These are phyloP conservation scores for Tachyglossus aculeatus DNA, from an alignment of 2,797 vertebrate species.

Conservation along the genomic window DNA sequence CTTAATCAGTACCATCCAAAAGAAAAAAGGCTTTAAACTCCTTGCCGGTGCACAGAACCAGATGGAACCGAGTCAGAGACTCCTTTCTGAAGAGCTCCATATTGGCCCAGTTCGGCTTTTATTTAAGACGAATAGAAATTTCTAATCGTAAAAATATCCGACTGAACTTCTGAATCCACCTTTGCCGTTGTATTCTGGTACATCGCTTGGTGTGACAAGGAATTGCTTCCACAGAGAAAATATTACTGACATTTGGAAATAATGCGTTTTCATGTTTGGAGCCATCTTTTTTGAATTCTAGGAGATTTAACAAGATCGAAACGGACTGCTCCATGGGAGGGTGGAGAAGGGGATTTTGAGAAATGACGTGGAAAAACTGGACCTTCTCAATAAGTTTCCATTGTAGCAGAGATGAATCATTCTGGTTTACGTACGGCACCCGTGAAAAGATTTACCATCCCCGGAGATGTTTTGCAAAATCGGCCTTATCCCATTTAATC, in stretches of 20 bases:
- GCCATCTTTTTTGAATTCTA: not conserved
- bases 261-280: not conserved
- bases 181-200: slow-evolving; percentile 7
- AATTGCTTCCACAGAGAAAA: slow-evolving; percentile 38
- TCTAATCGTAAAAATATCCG: not conserved
- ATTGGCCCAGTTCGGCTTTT: not conserved
- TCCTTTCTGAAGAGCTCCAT: no score
- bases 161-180: slow-evolving; percentile 1
- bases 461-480: not conserved
- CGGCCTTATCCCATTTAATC: not conserved
- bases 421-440: not conserved
- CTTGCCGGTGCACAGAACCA: no score
- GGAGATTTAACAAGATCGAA: not conserved
- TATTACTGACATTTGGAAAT: slow-evolving; percentile 47
- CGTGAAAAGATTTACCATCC: not conserved
- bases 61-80: no score
- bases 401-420: not conserved
- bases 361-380: not conserved
- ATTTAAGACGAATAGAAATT: not conserved
- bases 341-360: not conserved
- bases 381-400: not conserved
- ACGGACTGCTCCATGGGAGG: not conserved
- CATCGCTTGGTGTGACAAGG: not conserved
- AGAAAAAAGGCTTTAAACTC: no score
- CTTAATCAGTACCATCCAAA: no score